Evolutionary conservation across 2,797 vertebrate genomes (phyloP).

Genomic region (Macropodus opercularis): DNA sequence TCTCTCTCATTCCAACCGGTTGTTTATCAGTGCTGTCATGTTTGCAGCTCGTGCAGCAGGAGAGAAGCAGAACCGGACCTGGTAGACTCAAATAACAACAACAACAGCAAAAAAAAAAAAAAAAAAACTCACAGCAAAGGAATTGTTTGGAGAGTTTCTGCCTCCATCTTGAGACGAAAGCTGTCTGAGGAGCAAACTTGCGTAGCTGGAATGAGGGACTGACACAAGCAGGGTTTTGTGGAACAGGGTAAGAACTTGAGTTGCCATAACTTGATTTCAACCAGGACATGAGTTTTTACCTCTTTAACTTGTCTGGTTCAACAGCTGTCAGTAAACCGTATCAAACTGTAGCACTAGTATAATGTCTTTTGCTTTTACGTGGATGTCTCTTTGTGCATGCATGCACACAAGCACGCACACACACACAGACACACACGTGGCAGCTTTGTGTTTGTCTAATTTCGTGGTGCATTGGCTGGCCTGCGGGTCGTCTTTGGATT

Average conservation of each 20-base stretch:
- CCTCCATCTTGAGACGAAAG: constrained; percentile 72
- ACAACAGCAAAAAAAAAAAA: constrained; percentile 3
- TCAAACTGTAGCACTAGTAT: neutral
- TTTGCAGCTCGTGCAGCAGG: constrained; percentile 55
- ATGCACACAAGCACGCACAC: neutral
- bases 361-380: constrained; percentile 8
- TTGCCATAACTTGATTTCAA: constrained; percentile 31
- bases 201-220: constrained; percentile 53
- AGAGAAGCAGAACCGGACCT: constrained; percentile 68
- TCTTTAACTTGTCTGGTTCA: constrained; percentile 6
- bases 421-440: neutral
- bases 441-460: constrained; percentile 46
- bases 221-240: constrained; percentile 46
- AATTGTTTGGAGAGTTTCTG: constrained; percentile 66
- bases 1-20: constrained; percentile 53
- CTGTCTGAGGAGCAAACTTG: constrained; percentile 67
- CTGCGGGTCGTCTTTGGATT: constrained; percentile 54
- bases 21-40: constrained; percentile 68
- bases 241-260: constrained; percentile 65
- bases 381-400: constrained; percentile 28
- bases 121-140: constrained; percentile 48
- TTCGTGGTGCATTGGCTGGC: constrained; percentile 47
- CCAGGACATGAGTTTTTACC: constrained; percentile 20
- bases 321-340: constrained; percentile 16
- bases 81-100: constrained; percentile 53